Evolutionary conservation across 2,888 invertebrate genomes (phyloP).

Genomic region (Lasioglossum malachurum): DNA sequence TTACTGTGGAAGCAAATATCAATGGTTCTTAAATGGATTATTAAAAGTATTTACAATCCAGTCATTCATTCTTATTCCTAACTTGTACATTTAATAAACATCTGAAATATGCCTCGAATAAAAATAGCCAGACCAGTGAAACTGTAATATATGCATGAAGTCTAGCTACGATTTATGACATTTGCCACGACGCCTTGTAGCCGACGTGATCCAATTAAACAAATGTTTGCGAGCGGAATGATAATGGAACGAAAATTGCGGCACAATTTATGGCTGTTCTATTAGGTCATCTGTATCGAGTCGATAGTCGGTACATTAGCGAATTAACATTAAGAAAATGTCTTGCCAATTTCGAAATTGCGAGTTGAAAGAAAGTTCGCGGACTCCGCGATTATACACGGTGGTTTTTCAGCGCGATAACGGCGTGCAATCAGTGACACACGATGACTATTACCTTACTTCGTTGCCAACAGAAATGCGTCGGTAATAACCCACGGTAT

Average conservation of each 20-base stretch:
- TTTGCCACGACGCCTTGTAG: neutral
- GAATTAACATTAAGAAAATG: neutral
- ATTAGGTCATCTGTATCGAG: neutral
- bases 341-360: neutral
- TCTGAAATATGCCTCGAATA: neutral
- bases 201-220: neutral
- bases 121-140: neutral
- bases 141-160: neutral
- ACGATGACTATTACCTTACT: neutral
- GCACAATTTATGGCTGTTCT: neutral
- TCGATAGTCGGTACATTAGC: neutral
- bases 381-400: neutral
- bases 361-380: neutral
- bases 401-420: neutral
- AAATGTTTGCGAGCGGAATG: neutral
- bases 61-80: neutral
- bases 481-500: neutral
- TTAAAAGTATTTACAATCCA: neutral
- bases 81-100: neutral
- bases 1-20: too few species aligned
- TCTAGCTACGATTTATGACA: too few species aligned
- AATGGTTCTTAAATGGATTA: neutral
- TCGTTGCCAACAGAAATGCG: conserved; percentile 1
- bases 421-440: neutral
- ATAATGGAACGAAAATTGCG: neutral